Evolutionary conservation across 2,113 vertebrate species (phyloP).

Genomic region (Crotalus viridis): DNA sequence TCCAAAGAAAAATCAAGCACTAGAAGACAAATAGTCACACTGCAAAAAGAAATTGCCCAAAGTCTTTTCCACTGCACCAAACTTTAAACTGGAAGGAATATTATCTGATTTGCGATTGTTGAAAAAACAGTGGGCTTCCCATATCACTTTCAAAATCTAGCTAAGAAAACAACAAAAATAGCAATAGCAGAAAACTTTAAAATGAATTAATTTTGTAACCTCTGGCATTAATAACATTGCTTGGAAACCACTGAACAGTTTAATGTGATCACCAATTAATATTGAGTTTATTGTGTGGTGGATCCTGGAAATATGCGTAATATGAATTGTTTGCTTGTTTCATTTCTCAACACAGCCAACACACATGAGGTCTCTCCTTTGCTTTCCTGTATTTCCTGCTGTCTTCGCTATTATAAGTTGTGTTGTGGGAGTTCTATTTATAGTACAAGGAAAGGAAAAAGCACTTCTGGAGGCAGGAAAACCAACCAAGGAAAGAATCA

Average conservation of each 20-base stretch:
- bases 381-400: slow-evolving; percentile 86
- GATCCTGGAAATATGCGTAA: neutral
- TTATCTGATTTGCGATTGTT: neutral
- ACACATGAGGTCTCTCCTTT: slow-evolving; percentile 51
- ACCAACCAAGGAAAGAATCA: slow-evolving; percentile 95
- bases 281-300: neutral
- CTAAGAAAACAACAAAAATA: neutral
- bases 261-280: neutral
- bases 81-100: neutral
- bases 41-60: neutral
- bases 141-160: neutral
- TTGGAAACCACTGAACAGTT: neutral
- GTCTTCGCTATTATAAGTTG: slow-evolving; percentile 75
- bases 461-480: slow-evolving; percentile 87
- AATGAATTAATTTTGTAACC: neutral
- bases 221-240: neutral
- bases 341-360: slow-evolving; percentile 3
- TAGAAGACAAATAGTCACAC: no score
- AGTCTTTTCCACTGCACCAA: neutral
- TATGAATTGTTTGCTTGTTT: neutral
- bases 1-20: neutral
- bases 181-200: neutral
- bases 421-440: slow-evolving; percentile 82
- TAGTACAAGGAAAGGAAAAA: slow-evolving; percentile 81
- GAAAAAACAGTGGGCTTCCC: neutral